These are phyloP conservation scores for Lamproptera curius DNA, from an alignment of 2,888 invertebrate genomes.

Conservation along the genomic window DNA sequence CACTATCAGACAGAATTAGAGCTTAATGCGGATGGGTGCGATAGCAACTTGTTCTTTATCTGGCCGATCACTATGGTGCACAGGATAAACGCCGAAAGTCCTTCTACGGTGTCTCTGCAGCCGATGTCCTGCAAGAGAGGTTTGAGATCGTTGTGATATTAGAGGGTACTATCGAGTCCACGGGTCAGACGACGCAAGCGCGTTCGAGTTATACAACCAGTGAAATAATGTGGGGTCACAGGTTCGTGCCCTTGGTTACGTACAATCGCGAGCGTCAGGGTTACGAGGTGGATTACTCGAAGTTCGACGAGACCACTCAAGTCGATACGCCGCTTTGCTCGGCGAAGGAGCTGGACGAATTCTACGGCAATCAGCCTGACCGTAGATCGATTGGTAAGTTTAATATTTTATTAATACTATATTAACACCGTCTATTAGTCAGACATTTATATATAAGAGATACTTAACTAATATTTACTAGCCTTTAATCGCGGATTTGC, in stretches of 20 bases:
- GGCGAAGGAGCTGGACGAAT: slow-evolving; percentile 81
- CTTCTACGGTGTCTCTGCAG: slow-evolving; percentile 91
- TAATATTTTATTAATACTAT: not conserved
- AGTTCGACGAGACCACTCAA: slow-evolving; percentile 88
- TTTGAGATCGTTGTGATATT: slow-evolving; percentile 91
- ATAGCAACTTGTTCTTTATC: slow-evolving; percentile 91
- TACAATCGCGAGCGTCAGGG: slow-evolving; percentile 86
- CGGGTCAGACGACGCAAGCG: slow-evolving; percentile 86
- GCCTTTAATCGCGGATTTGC: no score
- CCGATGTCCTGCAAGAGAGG: slow-evolving; percentile 87
- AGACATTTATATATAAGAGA: no score
- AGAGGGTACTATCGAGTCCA: slow-evolving; percentile 90
- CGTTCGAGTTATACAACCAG: slow-evolving; percentile 87
- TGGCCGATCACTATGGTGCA: slow-evolving; percentile 96
- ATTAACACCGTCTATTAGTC: not conserved
- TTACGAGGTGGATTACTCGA: slow-evolving; percentile 88
- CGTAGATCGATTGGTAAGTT: slow-evolving; percentile 76
- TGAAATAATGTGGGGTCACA: slow-evolving; percentile 90
- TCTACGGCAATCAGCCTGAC: slow-evolving; percentile 79
- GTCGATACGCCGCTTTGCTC: slow-evolving; percentile 89
- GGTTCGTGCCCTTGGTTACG: slow-evolving; percentile 85
- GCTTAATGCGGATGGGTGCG: slow-evolving; percentile 85
- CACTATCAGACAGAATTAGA: slow-evolving; percentile 89
- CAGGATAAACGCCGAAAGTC: slow-evolving; percentile 88
- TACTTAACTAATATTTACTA: no score